Base-by-base conservation (phyloP, 2,113 vertebrate genomes). In the Copsychus sechellarum region DNA sequence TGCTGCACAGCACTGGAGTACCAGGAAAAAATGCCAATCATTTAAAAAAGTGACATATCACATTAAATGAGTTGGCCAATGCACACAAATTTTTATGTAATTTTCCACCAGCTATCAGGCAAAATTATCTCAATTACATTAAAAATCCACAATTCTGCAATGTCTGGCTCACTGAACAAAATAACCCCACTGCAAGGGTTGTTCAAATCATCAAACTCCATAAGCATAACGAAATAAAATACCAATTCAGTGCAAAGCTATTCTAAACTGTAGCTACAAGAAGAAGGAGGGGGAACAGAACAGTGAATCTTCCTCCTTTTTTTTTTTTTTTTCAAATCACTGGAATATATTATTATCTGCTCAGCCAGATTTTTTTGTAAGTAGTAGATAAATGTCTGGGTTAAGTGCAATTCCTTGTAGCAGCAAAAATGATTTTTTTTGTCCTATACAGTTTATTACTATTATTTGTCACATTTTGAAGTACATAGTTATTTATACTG, bases 401-500 rank as follows among this genome's bases (percentile, higher is more conserved):
- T 86, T 95, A 96, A 96, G 87, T 86, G 71, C 31, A 90, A 50
- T 61, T 96, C 51, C 65, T 91, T 81, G 50, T 81, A 83, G 65
- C 74, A 96, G 81, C 29, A 93, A 90, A 58, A 88, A 61, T 64
- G 9, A n/a, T 85, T 80, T 86, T 58, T 69, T 23, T 19, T 31
- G 14, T 58, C 40, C n/a, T 64, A 42, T 69, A 92, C 96, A 88
- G 20, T 66, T 95, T 96, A 96, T 96, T 93, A 57, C 74, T 88
- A 67, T 93, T 95, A 96, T 96, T 97, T 95, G 92, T 95, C 92
- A 96, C 38, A 77, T 94, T 92, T 86, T 84, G 47, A 96, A 96
- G 80, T 79, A 73, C 47, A 40, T 33, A 81, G 40, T 92, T 92
- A 92, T 84, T 96, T 95, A 74, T 84, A 88, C 12, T 81, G 23